Conservation (phyloP, 2,797 vertebrate genomes). For the Selene dorsalis region DNA sequence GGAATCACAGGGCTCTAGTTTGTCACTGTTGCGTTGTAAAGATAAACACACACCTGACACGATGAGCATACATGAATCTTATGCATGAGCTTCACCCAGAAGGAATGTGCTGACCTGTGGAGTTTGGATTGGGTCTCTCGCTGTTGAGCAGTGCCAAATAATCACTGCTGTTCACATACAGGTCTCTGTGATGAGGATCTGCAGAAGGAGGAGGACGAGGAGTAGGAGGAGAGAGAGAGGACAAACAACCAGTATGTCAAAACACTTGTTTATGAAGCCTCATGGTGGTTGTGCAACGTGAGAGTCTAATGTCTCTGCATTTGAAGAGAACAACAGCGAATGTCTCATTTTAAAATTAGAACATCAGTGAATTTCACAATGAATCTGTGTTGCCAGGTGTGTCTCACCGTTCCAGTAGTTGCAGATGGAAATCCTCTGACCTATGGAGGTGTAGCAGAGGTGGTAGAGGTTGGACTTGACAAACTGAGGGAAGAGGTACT, state of each 20-base stretch:
- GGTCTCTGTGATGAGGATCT: constrained; percentile 92
- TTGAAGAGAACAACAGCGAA: not conserved
- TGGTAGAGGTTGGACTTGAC: constrained; percentile 90
- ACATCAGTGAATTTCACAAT: not conserved
- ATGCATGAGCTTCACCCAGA: not conserved
- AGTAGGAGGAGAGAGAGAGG: not conserved
- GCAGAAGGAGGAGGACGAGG: constrained; percentile 39
- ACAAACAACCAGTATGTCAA: constrained; percentile 10
- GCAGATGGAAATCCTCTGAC: constrained; percentile 92
- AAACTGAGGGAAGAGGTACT: constrained; percentile 90
- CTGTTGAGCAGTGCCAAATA: constrained; percentile 91
- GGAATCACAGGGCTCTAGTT: not conserved
- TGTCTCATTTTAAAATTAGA: not conserved
- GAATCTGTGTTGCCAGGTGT: not conserved
- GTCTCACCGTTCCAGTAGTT: constrained; percentile 95
- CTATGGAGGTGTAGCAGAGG: constrained; percentile 89
- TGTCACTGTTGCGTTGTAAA: not conserved
- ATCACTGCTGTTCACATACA: constrained; percentile 91
- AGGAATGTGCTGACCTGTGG: constrained; percentile 84
- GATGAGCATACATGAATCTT: not conserved
- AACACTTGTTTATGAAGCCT: not conserved
- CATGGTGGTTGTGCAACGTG: not conserved
- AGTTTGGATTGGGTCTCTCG: constrained; percentile 88
- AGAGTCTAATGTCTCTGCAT: not conserved
- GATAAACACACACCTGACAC: not conserved